Percentiles rank a stretch among this genome's conserved stretches.
Conservation (phyloP, 92 coral and sea anemone genomes). For the Porites cylindrica region DNA sequence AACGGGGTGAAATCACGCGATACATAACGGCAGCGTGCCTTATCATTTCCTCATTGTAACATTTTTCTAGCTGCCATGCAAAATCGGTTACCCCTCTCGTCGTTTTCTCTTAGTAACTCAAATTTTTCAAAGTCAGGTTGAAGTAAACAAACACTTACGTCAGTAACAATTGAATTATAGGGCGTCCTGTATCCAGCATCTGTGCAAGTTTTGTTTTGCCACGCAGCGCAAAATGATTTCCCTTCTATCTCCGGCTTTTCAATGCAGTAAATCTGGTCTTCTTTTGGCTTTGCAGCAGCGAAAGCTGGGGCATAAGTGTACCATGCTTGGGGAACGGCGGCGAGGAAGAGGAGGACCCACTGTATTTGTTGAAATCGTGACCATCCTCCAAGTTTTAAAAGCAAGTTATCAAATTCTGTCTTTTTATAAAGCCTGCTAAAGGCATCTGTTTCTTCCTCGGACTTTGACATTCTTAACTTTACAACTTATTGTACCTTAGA, state of each 20-base stretch:
- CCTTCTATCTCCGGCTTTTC: constrained; percentile 52
- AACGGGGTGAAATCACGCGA: too few species aligned
- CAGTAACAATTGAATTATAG: constrained; percentile 92
- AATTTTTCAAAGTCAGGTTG: too few species aligned
- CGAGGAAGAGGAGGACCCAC: constrained; percentile 88
- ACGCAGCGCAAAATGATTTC: constrained; percentile 55
- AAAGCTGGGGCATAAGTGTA: constrained; percentile 97
- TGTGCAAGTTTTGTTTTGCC: constrained; percentile 76
- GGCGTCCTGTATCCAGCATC: constrained; percentile 72
- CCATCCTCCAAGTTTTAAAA: constrained; percentile 81
- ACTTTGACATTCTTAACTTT: constrained; percentile 2
- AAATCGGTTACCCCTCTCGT: too few species aligned
- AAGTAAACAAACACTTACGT: constrained; percentile 58
- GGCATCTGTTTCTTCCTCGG: constrained; percentile 1
- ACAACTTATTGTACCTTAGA: too few species aligned
- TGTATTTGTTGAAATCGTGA: constrained; percentile 94
- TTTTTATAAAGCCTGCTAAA: constrained; percentile 61
- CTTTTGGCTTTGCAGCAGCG: constrained; percentile 91
- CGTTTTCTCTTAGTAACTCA: too few species aligned
- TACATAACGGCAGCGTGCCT: too few species aligned
- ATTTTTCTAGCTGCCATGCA: too few species aligned
- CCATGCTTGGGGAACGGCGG: constrained; percentile 95
- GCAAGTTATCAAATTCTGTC: constrained; percentile 84
- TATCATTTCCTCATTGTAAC: too few species aligned
- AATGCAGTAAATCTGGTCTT: constrained; percentile 70